Conservation (phyloP, 2,888 invertebrate species). For the Lacanobia wlatinum region DNA sequence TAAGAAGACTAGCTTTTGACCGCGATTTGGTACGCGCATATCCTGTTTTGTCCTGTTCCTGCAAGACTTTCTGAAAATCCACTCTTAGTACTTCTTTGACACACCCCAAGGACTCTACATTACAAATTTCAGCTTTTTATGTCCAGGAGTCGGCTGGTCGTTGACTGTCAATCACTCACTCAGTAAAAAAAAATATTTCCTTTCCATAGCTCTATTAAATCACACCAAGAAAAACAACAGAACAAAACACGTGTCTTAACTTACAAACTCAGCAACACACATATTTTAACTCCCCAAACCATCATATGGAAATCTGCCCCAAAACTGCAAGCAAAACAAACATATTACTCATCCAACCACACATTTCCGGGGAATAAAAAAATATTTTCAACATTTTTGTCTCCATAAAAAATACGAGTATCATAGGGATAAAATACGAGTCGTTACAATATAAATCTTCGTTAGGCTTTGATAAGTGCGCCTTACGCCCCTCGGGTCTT, state of each 20-base stretch:
- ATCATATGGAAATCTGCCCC: constrained; percentile 29
- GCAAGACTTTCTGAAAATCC: too few relatives aligned
- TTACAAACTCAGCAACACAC: constrained; percentile 10
- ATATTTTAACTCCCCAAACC: constrained; percentile 15
- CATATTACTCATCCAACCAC: constrained; percentile 56
- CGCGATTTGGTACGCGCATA: too few relatives aligned
- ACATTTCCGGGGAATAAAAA: constrained; percentile 62
- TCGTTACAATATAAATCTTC: constrained; percentile 77
- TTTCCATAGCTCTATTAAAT: too few relatives aligned
- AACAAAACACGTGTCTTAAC: not conserved
- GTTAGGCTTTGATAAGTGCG: constrained; percentile 81
- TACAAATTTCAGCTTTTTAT: too few relatives aligned
- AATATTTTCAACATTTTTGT: constrained; percentile 64
- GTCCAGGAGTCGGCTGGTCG: too few relatives aligned
- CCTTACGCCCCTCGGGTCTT: constrained; percentile 70
- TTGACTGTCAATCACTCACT: too few relatives aligned
- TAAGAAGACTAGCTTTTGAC: too few relatives aligned
- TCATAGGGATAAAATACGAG: constrained; percentile 66
- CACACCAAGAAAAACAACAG: not conserved
- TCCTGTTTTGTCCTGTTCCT: too few relatives aligned
- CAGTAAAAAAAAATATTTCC: too few relatives aligned
- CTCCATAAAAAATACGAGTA: constrained; percentile 60
- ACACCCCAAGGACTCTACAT: too few relatives aligned
- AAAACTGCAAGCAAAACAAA: constrained; percentile 58
- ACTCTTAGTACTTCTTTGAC: too few relatives aligned